Evolutionary conservation across 2,113 vertebrate genomes (phyloP).

Genomic region (Carassius auratus): DNA sequence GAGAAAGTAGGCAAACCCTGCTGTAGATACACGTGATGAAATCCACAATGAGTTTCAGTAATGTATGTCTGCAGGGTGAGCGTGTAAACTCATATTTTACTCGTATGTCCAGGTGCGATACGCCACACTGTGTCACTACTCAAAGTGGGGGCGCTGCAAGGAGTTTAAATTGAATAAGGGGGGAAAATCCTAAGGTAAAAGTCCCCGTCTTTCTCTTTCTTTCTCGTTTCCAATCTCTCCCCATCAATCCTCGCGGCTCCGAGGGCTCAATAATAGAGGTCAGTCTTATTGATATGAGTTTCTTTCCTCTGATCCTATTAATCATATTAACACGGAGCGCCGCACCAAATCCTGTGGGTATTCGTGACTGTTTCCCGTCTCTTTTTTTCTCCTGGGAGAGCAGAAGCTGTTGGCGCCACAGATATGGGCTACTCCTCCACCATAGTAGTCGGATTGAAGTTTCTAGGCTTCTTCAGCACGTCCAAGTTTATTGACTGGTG

Average conservation of each 20-base stretch:
- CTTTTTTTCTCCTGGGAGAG: neutral
- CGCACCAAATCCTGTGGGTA: slow-evolving; percentile 10
- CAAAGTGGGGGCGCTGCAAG: neutral
- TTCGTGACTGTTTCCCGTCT: neutral
- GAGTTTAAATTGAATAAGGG: neutral
- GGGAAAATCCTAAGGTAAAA: slow-evolving; percentile 19
- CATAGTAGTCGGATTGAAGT: neutral
- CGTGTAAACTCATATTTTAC: neutral
- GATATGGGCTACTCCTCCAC: neutral
- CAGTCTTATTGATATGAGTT: slow-evolving; percentile 41
- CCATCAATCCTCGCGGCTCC: slow-evolving; percentile 18
- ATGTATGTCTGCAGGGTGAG: neutral
- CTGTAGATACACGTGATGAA: neutral
- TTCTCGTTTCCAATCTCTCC: neutral
- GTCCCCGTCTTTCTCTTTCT: neutral
- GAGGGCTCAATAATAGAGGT: slow-evolving; percentile 33
- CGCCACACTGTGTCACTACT: neutral
- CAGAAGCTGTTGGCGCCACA: neutral
- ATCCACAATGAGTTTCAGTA: neutral
- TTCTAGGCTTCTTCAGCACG: neutral
- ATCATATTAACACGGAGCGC: slow-evolving; percentile 52
- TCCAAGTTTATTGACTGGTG: slow-evolving; percentile 1
- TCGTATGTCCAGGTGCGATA: neutral
- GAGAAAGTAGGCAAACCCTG: neutral
- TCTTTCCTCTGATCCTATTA: slow-evolving; percentile 35